These are phyloP conservation scores for Ardeotis arabs DNA, from an alignment of 2,113 vertebrate genomes.

Conservation along the genomic window DNA sequence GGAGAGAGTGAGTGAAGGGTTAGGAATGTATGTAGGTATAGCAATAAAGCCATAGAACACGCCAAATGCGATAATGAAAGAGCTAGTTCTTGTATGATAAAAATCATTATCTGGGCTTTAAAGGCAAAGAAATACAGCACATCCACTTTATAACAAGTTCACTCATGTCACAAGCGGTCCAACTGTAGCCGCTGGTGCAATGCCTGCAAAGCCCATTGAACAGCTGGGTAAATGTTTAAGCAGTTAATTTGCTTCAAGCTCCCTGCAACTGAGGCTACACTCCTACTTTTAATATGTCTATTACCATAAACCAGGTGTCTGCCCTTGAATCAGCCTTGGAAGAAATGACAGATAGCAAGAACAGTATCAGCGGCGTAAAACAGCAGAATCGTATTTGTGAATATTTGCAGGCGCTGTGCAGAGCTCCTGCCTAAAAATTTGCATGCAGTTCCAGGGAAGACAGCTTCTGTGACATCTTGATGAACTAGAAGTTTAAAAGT, in stretches of 20 bases:
- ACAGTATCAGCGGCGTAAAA: background rate
- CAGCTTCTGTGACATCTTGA: background rate
- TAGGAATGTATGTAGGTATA: background rate
- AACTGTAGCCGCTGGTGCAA: background rate
- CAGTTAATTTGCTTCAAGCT: background rate
- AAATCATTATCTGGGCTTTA: background rate
- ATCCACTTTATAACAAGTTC: background rate
- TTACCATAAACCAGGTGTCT: background rate
- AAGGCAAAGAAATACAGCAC: background rate
- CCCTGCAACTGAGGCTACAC: background rate
- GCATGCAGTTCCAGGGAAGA: background rate
- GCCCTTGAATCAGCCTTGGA: background rate
- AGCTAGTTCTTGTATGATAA: background rate
- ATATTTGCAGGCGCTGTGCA: background rate
- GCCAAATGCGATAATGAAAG: background rate
- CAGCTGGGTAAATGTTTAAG: background rate
- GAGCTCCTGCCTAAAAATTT: background rate
- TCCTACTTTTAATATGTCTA: background rate
- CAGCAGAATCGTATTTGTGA: background rate
- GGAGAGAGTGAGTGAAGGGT: background rate
- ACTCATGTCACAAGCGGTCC: background rate
- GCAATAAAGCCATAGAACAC: background rate
- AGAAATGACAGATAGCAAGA: background rate
- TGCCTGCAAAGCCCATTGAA: background rate
- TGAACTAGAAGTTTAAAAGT: background rate